These are phyloP conservation scores for Spilarctia lutea DNA, from an alignment of 2,888 invertebrate genomes.

Conservation along the genomic window DNA sequence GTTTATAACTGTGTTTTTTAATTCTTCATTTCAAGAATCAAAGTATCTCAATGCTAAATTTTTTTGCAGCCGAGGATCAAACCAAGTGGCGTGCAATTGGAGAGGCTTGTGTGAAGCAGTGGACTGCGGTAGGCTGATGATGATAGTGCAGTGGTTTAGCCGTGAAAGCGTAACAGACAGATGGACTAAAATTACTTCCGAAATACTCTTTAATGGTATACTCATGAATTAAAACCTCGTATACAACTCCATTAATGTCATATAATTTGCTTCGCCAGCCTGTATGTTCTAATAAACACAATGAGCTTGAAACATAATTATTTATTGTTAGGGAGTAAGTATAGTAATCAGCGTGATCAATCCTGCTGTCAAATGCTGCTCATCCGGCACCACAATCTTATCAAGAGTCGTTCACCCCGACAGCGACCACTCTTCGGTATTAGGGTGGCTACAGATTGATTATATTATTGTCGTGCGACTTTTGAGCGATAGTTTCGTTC, in stretches of 20 bases:
- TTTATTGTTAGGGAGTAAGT: constrained; percentile 18
- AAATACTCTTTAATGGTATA: too few relatives aligned
- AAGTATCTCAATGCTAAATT: too few relatives aligned
- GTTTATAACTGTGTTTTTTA: too few relatives aligned
- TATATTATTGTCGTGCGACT: not conserved
- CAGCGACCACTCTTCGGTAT: constrained; percentile 23
- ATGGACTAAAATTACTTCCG: too few relatives aligned
- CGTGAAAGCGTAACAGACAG: too few relatives aligned
- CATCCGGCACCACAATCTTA: constrained; percentile 53
- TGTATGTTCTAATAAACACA: not conserved
- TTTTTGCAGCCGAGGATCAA: too few relatives aligned
- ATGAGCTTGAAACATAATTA: constrained; percentile 15
- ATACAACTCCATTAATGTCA: not conserved
- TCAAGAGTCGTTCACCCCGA: constrained; percentile 54
- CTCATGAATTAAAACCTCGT: too few relatives aligned
- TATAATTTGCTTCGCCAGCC: not conserved
- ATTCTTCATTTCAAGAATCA: too few relatives aligned
- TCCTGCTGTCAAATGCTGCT: constrained; percentile 52
- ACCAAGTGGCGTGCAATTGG: too few relatives aligned
- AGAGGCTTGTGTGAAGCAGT: too few relatives aligned
- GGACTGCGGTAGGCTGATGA: too few relatives aligned
- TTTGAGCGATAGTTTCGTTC: not conserved
- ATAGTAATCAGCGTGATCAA: constrained; percentile 54
- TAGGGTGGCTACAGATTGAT: constrained; percentile 23
- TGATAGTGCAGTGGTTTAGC: too few relatives aligned